Evolutionary conservation across 92 coral and sea anemone species (phyloP).

Genomic region (Parazoanthus swiftii): DNA sequence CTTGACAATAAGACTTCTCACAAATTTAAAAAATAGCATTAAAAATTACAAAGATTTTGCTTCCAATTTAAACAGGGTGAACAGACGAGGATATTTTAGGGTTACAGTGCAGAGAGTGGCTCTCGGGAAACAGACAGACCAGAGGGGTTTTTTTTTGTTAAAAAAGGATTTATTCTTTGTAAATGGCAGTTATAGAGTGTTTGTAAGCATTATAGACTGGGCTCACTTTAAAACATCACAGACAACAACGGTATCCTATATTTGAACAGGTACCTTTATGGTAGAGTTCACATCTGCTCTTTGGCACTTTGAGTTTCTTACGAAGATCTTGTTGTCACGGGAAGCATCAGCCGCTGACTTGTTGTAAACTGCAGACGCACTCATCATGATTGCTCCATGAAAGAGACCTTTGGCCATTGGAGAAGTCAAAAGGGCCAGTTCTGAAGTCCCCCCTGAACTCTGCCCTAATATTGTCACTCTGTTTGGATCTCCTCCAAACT

Average conservation of each 20-base stretch:
- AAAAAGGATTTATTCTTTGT: too few species aligned
- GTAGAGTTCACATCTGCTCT: conserved; percentile 40
- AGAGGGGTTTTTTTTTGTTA: too few species aligned
- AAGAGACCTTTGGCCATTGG: conserved; percentile 67
- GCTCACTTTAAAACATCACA: not conserved
- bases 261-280: not conserved
- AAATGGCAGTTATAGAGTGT: too few species aligned
- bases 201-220: too few species aligned
- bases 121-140: too few species aligned
- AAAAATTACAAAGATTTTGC: too few species aligned
- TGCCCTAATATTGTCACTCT: conserved; percentile 72
- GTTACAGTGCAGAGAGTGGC: too few species aligned
- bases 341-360: conserved; percentile 63
- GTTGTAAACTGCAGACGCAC: conserved; percentile 57
- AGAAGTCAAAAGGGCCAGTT: conserved; percentile 61
- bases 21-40: too few species aligned
- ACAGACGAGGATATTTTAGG: too few species aligned
- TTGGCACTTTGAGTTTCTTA: conserved; percentile 47
- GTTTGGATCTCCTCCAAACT: conserved; percentile 70
- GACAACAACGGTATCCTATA: not conserved
- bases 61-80: too few species aligned
- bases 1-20: too few species aligned
- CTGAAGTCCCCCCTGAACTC: conserved; percentile 81
- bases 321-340: conserved; percentile 56
- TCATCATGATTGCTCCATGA: conserved; percentile 68